phyloP scores from a whole-genome alignment of 2,888 invertebrate species.

The Limenitis camilla region DNA sequence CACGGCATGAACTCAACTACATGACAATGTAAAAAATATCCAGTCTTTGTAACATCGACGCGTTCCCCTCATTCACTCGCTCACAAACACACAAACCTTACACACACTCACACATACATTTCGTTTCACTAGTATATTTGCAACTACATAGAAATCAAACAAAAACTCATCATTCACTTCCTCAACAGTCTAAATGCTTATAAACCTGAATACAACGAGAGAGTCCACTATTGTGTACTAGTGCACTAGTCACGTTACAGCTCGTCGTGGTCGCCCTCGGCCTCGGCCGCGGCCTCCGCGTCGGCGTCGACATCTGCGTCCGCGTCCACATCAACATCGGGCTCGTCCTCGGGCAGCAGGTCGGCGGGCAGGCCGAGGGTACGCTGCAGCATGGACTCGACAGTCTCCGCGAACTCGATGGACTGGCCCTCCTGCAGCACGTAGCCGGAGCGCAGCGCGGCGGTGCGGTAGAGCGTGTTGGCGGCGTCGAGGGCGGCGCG shows the following conservation, averaged over 20 bases:
- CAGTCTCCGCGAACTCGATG: conserved; percentile 89
- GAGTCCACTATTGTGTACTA: too few species aligned
- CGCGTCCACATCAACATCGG: conserved; percentile 25
- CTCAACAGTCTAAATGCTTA: too few species aligned
- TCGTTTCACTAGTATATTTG: too few species aligned
- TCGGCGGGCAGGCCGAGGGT: conserved; percentile 86
- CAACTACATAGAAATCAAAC: too few species aligned
- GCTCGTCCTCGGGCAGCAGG: conserved; percentile 64
- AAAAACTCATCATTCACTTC: too few species aligned
- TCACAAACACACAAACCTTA: neutral
- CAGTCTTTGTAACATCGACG: conserved; percentile 20
- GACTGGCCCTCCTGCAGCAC: conserved; percentile 78
- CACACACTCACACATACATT: conserved; percentile 29
- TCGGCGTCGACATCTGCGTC: conserved; percentile 28
- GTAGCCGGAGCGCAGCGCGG: conserved; percentile 93
- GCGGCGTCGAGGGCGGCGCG: conserved; percentile 88
- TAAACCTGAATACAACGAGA: too few species aligned
- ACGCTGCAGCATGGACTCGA: conserved; percentile 91
- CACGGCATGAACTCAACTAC: conserved; percentile 13
- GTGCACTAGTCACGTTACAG: conserved; percentile 29
- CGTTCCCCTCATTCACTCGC: neutral
- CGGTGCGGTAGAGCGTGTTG: conserved; percentile 91
- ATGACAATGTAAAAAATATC: conserved; percentile 20
- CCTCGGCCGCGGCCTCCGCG: conserved; percentile 21
- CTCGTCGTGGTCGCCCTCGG: conserved; percentile 44